Conservation (phyloP, 2,113 vertebrate genomes). For the Rhizomys pruinosus region DNA sequence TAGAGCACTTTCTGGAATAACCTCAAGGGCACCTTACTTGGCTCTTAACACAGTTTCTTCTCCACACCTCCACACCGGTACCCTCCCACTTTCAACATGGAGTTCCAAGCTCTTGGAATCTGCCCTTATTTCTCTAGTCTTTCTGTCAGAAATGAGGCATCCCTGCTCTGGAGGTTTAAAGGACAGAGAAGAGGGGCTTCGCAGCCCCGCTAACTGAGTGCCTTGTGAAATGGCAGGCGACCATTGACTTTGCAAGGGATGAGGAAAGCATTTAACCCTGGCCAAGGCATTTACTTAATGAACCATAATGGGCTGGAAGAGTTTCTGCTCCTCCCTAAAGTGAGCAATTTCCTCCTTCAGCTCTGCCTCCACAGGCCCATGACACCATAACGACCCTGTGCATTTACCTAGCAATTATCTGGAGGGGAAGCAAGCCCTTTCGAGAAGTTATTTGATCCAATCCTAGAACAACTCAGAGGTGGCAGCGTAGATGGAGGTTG, state of each 20-base stretch:
- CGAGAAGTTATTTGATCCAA: slow-evolving; percentile 38
- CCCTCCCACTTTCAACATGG: background rate
- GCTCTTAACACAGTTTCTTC: background rate
- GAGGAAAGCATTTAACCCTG: slow-evolving; percentile 13
- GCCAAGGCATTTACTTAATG: slow-evolving; percentile 35
- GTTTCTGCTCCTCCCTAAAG: slow-evolving; percentile 34
- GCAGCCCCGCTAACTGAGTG: background rate
- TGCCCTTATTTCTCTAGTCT: background rate
- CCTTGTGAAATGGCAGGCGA: background rate
- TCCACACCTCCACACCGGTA: too few species aligned
- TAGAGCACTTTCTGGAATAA: background rate
- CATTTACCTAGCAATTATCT: slow-evolving; percentile 28
- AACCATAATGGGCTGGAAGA: background rate
- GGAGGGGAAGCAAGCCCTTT: slow-evolving; percentile 19
- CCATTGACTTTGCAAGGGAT: background rate
- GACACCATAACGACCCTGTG: background rate
- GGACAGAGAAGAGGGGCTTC: background rate
- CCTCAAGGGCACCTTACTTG: background rate
- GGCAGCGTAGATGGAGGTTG: background rate
- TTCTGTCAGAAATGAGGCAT: background rate
- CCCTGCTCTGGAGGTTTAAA: background rate
- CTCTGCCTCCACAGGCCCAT: slow-evolving; percentile 46
- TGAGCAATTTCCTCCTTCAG: slow-evolving; percentile 56
- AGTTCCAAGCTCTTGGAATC: background rate
- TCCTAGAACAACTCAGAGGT: background rate